These are phyloP conservation scores for Lycocerus yunnanus DNA, from an alignment of 2,888 invertebrate species.

Conservation along the genomic window DNA sequence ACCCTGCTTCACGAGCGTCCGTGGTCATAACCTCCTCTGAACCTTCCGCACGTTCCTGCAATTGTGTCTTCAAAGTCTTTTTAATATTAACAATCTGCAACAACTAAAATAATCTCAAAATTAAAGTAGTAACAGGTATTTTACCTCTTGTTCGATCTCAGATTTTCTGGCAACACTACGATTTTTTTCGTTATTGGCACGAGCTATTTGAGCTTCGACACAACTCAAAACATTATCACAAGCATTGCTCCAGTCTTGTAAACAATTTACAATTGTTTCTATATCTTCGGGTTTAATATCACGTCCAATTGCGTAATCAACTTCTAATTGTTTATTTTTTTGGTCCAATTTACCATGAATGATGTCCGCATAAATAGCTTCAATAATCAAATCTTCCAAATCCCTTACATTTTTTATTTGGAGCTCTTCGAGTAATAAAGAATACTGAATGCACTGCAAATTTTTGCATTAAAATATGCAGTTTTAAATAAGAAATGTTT, in stretches of 20 bases:
- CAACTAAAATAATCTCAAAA: background rate
- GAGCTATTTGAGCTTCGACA: constrained; percentile 86
- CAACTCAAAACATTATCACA: constrained; percentile 88
- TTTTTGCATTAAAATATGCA: background rate
- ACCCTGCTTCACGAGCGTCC: constrained; percentile 68
- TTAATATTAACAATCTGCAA: constrained; percentile 81
- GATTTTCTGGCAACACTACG: constrained; percentile 78
- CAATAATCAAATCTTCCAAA: constrained; percentile 95
- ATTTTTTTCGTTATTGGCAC: constrained; percentile 86
- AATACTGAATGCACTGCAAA: constrained; percentile 80
- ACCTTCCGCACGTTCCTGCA: constrained; percentile 66
- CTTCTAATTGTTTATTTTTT: constrained; percentile 89
- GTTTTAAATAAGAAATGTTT: constrained; percentile 13
- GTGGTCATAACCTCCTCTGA: constrained; percentile 85
- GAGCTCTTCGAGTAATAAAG: constrained; percentile 80
- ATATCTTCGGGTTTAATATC: constrained; percentile 89
- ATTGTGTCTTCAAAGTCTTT: constrained; percentile 83
- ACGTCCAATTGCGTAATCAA: constrained; percentile 91
- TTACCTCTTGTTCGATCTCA: constrained; percentile 84
- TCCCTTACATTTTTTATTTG: constrained; percentile 91
- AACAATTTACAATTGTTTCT: constrained; percentile 76
- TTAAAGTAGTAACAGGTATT: constrained; percentile 18
- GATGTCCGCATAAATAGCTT: constrained; percentile 97
- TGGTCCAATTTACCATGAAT: constrained; percentile 96
- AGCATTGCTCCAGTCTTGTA: constrained; percentile 87